phyloP scores from a whole-genome alignment of 2,113 vertebrate species.

The Apeltes quadracus region DNA sequence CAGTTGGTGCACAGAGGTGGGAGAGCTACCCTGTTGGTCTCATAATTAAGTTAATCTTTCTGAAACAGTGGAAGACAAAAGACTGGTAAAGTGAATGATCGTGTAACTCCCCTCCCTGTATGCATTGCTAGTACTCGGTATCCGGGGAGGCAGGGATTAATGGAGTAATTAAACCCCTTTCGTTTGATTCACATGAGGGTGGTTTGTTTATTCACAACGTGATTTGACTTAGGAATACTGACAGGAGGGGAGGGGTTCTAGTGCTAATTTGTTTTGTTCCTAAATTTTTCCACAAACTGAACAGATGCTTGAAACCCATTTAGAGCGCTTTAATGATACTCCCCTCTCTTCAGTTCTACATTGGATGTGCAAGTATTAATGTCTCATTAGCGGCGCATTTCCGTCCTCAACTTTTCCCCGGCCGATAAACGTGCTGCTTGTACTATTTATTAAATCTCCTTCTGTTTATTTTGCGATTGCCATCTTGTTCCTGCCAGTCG shows the following conservation, averaged over 20 bases:
- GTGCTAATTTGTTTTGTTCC: constrained; percentile 48
- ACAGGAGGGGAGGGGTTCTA: constrained; percentile 8
- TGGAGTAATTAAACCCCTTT: constrained; percentile 73
- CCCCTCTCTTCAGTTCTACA: constrained; percentile 14
- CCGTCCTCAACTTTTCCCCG: constrained; percentile 35
- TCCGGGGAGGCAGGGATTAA: constrained; percentile 67
- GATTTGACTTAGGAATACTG: constrained; percentile 50
- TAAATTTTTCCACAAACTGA: constrained; percentile 22
- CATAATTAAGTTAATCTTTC: constrained; percentile 74
- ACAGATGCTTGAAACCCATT: constrained; percentile 55
- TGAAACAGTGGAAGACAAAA: constrained; percentile 67
- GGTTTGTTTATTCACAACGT: constrained; percentile 64
- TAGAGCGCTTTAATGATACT: constrained; percentile 37
- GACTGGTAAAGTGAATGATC: constrained; percentile 48
- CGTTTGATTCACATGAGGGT: constrained; percentile 66
- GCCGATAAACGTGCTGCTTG: constrained; percentile 34
- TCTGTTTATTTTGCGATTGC: constrained; percentile 37
- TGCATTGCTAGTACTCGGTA: constrained; percentile 50
- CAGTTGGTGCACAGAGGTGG: constrained; percentile 38
- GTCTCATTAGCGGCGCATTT: constrained; percentile 43
- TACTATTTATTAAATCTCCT: constrained; percentile 52
- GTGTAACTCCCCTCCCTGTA: constrained; percentile 53
- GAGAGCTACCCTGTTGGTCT: constrained; percentile 40
- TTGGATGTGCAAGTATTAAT: constrained; percentile 45
- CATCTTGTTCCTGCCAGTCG: constrained; percentile 48